These are phyloP conservation scores for Nothoprocta perdicaria DNA, from an alignment of 2,113 vertebrate genomes.

Conservation along the genomic window DNA sequence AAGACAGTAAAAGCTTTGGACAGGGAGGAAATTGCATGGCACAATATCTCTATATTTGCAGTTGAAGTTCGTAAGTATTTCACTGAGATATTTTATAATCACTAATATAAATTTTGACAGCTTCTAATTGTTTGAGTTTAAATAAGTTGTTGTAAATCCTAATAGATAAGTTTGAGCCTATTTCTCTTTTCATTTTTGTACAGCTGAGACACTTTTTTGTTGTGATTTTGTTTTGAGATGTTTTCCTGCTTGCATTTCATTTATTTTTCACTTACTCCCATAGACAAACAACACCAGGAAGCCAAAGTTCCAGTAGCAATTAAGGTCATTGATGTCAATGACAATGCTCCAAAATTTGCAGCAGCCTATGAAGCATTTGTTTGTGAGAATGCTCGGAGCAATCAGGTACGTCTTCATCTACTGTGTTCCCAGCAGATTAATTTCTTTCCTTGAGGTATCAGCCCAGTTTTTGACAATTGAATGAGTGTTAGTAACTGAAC, in stretches of 20 bases:
- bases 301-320: conserved; percentile 94
- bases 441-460: background rate
- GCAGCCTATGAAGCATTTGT: conserved; percentile 89
- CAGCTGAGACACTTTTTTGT: background rate
- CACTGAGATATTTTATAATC: background rate
- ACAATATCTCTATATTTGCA: conserved; percentile 95
- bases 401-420: conserved; percentile 79
- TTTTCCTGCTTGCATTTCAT: background rate
- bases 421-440: too few relatives aligned
- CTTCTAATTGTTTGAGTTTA: background rate
- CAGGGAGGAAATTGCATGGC: conserved; percentile 91
- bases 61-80: conserved; percentile 87
- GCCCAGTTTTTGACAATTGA: background rate
- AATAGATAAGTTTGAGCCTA: background rate
- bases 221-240: background rate
- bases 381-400: conserved; percentile 89
- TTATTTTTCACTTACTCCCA: background rate
- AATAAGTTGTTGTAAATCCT: background rate
- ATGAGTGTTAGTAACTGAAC: background rate
- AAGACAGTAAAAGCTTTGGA: conserved; percentile 91
- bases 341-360: conserved; percentile 93
- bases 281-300: conserved; percentile 92
- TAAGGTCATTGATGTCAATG: conserved; percentile 90
- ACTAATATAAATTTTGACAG: background rate
- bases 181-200: background rate